Evolutionary conservation across 1,140 invertebrate species (phyloP), one percentile per base, ranked within the genome.

Genomic region (Ceratoteleas bidentatus): DNA sequence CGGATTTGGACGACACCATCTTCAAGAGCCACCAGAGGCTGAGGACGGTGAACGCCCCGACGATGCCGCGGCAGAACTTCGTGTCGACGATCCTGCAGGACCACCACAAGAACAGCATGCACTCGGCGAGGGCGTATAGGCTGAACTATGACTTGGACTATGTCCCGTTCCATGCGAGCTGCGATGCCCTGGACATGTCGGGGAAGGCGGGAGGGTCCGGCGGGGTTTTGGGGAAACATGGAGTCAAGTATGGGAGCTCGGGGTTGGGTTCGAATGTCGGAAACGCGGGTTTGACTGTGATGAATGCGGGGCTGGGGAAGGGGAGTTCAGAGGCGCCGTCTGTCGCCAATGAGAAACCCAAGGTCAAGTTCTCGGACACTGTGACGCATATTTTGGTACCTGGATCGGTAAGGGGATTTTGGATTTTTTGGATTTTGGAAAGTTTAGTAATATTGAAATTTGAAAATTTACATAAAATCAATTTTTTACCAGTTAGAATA

Each of bases 271-370:
- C 87, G 0, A 91, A 90, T 79, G 54, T 90, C 49, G 85, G 89
- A 15, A 90, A 90, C 14, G n/a, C n/a, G n/a, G n/a, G n/a, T n/a
- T 74, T 91, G 15, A 89, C 91, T 54, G 77, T 90, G 36, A 86
- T 91, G 47, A 77, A 84, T 36, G 62, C 52, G 34, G 85, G 24
- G 81, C 86, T 54, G 34, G 85, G 24, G 81, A 87, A 84, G 81
- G 65, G 54, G n/a, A 75, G 61, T 75, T 75, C 83, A 7, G 85
- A 88, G 73, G 16, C 68, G n/a, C 32, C 78, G 57, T 65, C 84
- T 33, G 69, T 88, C 38, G 81, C 91, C 2, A 91, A 87, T 40
- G 93, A 96, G n/a, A n/a, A n/a, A n/a, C n/a, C n/a, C n/a, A n/a
- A n/a, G n/a, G n/a, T n/a, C n/a, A n/a, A n/a, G n/a, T n/a, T n/a